A percentile compares a stretch with the other conserved stretches of the same genome.
phyloP scores from a whole-genome alignment of 2,113 vertebrate species.

The Rhynchopsitta pachyrhyncha region DNA sequence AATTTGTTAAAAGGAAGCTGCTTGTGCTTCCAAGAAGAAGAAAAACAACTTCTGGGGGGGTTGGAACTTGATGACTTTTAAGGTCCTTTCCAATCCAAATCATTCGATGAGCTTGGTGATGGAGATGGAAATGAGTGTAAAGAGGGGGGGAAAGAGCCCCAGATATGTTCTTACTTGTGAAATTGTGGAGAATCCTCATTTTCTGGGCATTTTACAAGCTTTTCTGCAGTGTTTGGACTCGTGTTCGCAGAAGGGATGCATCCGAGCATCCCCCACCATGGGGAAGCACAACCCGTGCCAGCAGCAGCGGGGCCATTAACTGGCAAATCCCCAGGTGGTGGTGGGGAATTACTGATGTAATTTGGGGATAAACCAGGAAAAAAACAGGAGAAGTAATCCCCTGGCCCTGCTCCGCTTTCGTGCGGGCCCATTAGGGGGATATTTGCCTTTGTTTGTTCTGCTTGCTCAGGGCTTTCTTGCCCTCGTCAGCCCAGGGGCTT shows the following conservation, averaged over 20 bases:
- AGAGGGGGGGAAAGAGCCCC: not conserved
- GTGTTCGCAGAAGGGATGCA: not conserved
- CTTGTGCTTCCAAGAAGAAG: not conserved
- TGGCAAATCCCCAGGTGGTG: not conserved
- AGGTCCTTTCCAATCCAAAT: not conserved
- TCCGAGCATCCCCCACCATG: not conserved
- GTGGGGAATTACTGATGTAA: not conserved
- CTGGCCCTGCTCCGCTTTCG: not conserved
- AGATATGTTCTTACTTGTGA: rapidly evolving
- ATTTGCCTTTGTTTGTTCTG: conserved; percentile 44
- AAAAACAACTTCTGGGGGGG: not conserved
- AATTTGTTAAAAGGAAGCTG: not conserved
- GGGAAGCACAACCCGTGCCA: rapidly evolving
- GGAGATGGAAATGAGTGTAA: not conserved
- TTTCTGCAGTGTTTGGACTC: not conserved
- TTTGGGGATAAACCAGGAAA: conserved; percentile 27
- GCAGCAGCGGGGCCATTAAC: not conserved
- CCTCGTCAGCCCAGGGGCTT: not conserved
- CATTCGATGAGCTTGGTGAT: not conserved
- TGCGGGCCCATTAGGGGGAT: not conserved
- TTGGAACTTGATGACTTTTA: not conserved
- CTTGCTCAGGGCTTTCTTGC: conserved; percentile 53
- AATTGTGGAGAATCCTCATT: not conserved
- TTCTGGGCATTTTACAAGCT: not conserved
- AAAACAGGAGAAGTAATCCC: conserved; percentile 23